Base-by-base conservation (phyloP, 2,888 invertebrate genomes). In the Eupithecia pulchellata region DNA sequence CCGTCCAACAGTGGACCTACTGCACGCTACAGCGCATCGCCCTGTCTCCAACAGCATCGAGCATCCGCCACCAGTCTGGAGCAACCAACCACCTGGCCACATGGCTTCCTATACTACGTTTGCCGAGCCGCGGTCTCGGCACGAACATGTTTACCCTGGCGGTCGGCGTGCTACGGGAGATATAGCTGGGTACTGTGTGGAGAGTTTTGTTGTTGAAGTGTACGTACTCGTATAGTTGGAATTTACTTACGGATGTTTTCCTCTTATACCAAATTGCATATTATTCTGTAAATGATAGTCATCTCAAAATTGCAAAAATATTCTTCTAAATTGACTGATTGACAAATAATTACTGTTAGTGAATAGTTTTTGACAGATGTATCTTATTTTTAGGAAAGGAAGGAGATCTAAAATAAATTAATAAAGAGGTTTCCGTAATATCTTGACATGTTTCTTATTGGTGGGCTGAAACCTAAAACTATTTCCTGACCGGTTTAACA, bases 221-320 rank as follows among this genome's bases (percentile, higher is more conserved):
- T 27, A 76, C 14, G 27, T 1, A 30, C 30, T 6, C 8, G n/a
- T 42, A 34, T 36, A 60, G n/a, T 3, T 14, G 9, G 0, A 29
- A 29, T 13, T 55, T 60, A 42, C 55, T 55, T 61, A 65, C 42
- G 4, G 0, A 73, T 77, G 52, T 52, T 52, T 74, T 88, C 89
- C 87, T 82, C 80, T 83, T 86, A 69, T 77, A 73, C 82, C 81
- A 63, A 82, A 69, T 77, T 82, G 84, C 89, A 89, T 89, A 80
- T 78, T 86, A 76, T 75, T 68, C 47, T 66, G 20, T 71, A 66
- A 71, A 71, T 47, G 9, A 14, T 25, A 78, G 79, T 77, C 81
- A 79, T 77, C 73, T 75, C 69, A 66, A 73, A 71, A 64, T 8
- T 27, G 68, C 29, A 66, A 42, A 66, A 25, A 52, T 62, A 55